A percentile compares a stretch with the other conserved stretches of the same genome.
Conservation (phyloP, 2,113 vertebrate genomes). For the Girardinichthys multiradiatus region DNA sequence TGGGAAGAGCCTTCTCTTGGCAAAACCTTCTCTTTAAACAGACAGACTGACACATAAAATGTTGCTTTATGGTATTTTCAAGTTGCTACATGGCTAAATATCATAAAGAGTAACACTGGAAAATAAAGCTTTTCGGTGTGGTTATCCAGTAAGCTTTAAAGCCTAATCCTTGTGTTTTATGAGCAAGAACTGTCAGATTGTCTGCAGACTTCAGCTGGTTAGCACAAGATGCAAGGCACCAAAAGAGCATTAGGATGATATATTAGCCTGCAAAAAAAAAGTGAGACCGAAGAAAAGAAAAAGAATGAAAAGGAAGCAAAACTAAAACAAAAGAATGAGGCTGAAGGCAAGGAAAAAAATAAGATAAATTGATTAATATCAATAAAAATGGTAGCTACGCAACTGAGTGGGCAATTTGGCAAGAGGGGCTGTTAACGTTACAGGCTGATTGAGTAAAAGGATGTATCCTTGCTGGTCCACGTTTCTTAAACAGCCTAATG, state of each 20-base stretch:
- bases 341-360: constrained; percentile 8
- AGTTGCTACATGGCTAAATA: constrained; percentile 34
- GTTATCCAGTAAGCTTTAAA: constrained; percentile 45
- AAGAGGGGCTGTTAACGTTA: background rate
- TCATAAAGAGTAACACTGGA: constrained; percentile 30
- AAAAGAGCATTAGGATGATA: constrained; percentile 46
- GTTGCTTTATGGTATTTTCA: constrained; percentile 27
- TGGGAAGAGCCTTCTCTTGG: constrained; percentile 32
- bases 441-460: constrained; percentile 38
- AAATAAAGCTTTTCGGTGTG: constrained; percentile 52
- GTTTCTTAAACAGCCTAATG: constrained; percentile 21
- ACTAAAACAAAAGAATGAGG: background rate
- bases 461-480: constrained; percentile 24
- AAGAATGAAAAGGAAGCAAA: constrained; percentile 17
- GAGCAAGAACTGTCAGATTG: constrained; percentile 54
- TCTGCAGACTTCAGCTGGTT: constrained; percentile 62
- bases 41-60: constrained; percentile 14
- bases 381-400: constrained; percentile 16
- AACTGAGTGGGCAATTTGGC: constrained; percentile 11
- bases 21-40: constrained; percentile 15
- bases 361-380: constrained; percentile 22
- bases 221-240: constrained; percentile 60
- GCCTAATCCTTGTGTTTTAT: constrained; percentile 68
- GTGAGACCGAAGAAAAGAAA: constrained; percentile 22
- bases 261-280: constrained; percentile 37